Evolutionary conservation across 2,888 invertebrate genomes (phyloP), one percentile per base, ranked within the genome.

Genomic region (Tryphoninae sp.): DNA sequence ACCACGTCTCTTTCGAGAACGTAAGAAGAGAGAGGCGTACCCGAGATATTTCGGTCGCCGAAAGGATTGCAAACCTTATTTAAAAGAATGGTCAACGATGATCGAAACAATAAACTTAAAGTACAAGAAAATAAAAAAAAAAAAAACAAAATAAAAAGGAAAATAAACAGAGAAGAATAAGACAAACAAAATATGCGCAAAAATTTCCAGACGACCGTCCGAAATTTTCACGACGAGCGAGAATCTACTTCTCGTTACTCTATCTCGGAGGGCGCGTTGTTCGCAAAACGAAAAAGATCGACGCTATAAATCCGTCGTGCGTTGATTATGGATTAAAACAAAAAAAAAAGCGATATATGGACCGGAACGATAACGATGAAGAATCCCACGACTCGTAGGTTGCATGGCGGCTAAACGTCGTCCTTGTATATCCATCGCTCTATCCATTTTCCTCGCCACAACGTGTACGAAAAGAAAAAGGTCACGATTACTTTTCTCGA

Each of bases 181-280:
- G 16, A 55, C 51, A 55, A 55, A 19, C 19, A 19, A 55, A 55
- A 55, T n/a, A 55, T 16, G 19, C n/a, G 55, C 55, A 55, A 13
- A 13, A 55, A 2, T 55, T 55, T 55, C 4, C 19, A 19, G 19
- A 55, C 55, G 55, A 65, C 40, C 22, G 58, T 69, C 11, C 9
- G 58, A 69, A 69, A 11, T 69, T 69, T 19, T 58, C 58, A 22
- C 53, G 55, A 19, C 69, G 68, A 40, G 8, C 11, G 16, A 8
- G 1, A 55, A 16, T 55, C 8, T 55, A 19, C 19, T 19, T 19
- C 8, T 19, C 8, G 8, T 19, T 55, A 19, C n/a, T 55, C 55
- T 1, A 0, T 19, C 2, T 55, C n/a, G 0, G 33, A 6, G 11
- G 8, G 40, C 11, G 11, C 8, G 53, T 55, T 16, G 3, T 55